Percentiles rank a stretch among this genome's conserved stretches.
Conservation (phyloP, 2,888 invertebrate genomes). For the Papilio demoleus region DNA sequence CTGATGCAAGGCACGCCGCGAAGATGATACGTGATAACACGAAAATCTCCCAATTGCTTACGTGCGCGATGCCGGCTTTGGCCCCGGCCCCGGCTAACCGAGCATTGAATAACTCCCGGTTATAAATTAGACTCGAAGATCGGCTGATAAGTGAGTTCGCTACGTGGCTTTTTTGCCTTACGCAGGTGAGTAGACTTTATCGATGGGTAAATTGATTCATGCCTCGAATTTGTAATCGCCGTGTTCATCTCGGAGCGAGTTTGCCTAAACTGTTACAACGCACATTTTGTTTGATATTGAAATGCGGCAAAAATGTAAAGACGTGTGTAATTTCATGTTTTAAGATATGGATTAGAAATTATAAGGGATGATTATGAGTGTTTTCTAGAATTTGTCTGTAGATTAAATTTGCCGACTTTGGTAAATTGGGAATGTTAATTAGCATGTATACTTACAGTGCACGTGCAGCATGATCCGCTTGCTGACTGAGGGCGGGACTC, state of each 20-base stretch:
- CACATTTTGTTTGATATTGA: constrained; percentile 30
- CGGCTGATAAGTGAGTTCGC: constrained; percentile 74
- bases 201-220: constrained; percentile 76
- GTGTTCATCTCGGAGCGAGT: constrained; percentile 20
- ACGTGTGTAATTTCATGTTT: neutral
- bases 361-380: neutral
- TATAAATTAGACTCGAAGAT: constrained; percentile 79
- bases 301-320: constrained; percentile 8
- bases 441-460: constrained; percentile 89
- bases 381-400: neutral
- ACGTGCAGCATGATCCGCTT: constrained; percentile 96
- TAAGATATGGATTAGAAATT: neutral
- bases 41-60: constrained; percentile 83
- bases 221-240: constrained; percentile 67
- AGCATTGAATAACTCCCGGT: constrained; percentile 77
- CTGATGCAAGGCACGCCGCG: constrained; percentile 72
- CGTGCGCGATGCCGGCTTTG: constrained; percentile 66
- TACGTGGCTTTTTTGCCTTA: constrained; percentile 71
- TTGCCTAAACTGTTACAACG: constrained; percentile 17
- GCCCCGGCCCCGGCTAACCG: constrained; percentile 61
- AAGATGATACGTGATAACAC: constrained; percentile 84
- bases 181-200: constrained; percentile 77
- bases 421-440: neutral
- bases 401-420: neutral
- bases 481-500: constrained; percentile 94